Conservation (phyloP, 1,140 invertebrate species). For the Cotesia chilonis region DNA sequence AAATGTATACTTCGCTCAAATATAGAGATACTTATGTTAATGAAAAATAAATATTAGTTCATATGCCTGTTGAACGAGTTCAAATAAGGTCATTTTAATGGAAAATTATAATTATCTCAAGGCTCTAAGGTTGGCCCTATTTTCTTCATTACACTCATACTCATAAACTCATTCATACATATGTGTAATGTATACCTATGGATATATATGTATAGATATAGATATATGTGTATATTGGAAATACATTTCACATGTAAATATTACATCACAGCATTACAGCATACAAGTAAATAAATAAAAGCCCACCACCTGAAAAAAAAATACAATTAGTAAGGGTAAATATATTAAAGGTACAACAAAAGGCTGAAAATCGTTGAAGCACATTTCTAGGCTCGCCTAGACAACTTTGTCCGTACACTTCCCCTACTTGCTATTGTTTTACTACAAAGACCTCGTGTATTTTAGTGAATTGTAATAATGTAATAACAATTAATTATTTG, state of each 20-base stretch:
- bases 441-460: not conserved
- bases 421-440: slow-evolving; percentile 27
- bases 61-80: slow-evolving; percentile 56
- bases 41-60: slow-evolving; percentile 40
- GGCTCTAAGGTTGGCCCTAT: slow-evolving; percentile 8
- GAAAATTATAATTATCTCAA: slow-evolving; percentile 20
- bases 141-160: not conserved
- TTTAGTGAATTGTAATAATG: not conserved
- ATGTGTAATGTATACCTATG: no score
- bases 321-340: not conserved
- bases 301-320: not conserved
- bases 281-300: not conserved
- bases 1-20: not conserved
- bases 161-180: slow-evolving; percentile 15
- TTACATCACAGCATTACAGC: not conserved
- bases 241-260: slow-evolving; percentile 16
- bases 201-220: no score
- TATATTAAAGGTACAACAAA: slow-evolving; percentile 39
- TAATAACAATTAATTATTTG: not conserved
- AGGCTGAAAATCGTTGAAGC: slow-evolving; percentile 16
- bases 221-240: not conserved
- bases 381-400: slow-evolving; percentile 45
- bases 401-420: slow-evolving; percentile 36
- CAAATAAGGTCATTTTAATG: slow-evolving; percentile 45
- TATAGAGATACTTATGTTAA: not conserved